Evolutionary conservation across 2,113 vertebrate genomes (phyloP).

Genomic region (Embiotoca jacksoni): DNA sequence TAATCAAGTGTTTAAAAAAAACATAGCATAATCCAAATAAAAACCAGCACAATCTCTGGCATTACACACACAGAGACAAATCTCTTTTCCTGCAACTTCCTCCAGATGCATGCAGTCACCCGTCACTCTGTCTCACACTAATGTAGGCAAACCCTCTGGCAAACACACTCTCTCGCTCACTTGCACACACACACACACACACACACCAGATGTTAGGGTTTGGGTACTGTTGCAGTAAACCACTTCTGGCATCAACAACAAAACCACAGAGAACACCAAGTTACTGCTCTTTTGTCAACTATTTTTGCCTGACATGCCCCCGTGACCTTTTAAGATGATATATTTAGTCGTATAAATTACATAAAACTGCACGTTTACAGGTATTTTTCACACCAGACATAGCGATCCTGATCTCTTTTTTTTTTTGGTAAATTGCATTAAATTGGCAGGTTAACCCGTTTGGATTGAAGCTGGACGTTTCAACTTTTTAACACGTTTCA

Average conservation of each 20-base stretch:
- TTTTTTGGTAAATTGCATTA: no score
- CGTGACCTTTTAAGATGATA: no score
- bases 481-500: no score
- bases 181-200: neutral
- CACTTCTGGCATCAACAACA: conserved; percentile 16
- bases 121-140: no score
- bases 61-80: neutral
- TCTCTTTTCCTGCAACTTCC: conserved; percentile 29
- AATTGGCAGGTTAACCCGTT: no score
- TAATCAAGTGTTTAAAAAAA: neutral
- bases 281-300: neutral
- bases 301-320: no score
- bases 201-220: conserved; percentile 32
- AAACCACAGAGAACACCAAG: neutral
- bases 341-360: no score
- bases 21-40: neutral
- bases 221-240: conserved; percentile 31
- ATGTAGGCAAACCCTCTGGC: neutral
- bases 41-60: neutral
- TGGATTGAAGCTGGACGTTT: no score
- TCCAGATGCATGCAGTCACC: conserved; percentile 28
- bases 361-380: no score
- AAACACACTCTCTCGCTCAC: no score
- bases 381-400: no score
- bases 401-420: no score